Conservation (phyloP, 1,140 invertebrate genomes). For the Aricia agestis region DNA sequence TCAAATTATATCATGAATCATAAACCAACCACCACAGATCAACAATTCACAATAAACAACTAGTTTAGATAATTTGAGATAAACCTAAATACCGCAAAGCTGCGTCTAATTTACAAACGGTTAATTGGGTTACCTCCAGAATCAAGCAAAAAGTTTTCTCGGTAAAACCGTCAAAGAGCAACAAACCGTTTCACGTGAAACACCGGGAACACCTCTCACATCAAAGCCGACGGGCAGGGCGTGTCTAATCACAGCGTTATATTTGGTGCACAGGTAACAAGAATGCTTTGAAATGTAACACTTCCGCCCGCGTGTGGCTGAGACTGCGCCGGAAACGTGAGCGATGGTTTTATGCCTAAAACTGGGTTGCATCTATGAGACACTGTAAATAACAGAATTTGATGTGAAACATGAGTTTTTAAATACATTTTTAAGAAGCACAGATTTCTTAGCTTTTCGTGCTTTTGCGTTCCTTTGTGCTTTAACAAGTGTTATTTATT, state of each 20-base stretch:
- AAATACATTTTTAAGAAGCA: no score
- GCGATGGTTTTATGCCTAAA: not conserved
- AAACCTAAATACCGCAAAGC: not conserved
- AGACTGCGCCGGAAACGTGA: not conserved
- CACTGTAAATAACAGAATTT: not conserved
- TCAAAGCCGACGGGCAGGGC: constrained; percentile 49
- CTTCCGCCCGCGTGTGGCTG: constrained; percentile 47
- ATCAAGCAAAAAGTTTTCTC: not conserved
- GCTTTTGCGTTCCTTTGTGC: no score
- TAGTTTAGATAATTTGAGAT: not conserved
- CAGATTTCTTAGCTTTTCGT: no score
- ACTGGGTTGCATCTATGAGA: not conserved
- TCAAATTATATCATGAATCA: no score
- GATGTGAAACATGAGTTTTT: not conserved
- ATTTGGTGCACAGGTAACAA: constrained; percentile 47
- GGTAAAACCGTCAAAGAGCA: constrained; percentile 7
- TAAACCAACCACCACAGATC: no score
- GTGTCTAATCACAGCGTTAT: constrained; percentile 52
- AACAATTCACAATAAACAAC: no score
- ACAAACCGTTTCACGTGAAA: constrained; percentile 28
- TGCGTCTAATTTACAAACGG: not conserved
- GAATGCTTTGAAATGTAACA: constrained; percentile 62
- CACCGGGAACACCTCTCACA: constrained; percentile 36
- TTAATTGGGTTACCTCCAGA: not conserved
- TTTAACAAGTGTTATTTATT: no score